Percentiles rank a stretch among this genome's conserved stretches.
phyloP scores from a whole-genome alignment of 2,113 vertebrate genomes.

The Thomomys bottae region DNA sequence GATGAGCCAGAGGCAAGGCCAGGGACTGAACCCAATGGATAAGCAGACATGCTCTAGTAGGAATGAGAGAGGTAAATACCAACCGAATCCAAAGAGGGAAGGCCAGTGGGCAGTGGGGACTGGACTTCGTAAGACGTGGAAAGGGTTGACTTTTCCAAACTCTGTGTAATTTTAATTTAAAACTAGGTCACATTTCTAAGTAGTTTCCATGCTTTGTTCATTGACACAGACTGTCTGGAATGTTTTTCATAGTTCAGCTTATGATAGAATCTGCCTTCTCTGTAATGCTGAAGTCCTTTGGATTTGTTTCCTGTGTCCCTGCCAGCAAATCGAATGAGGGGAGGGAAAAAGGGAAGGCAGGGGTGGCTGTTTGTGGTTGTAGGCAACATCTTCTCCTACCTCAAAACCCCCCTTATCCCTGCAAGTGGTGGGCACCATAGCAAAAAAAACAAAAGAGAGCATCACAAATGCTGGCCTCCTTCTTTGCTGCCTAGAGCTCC shows the following conservation, averaged over 20 bases:
- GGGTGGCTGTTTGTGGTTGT: neutral
- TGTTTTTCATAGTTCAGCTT: neutral
- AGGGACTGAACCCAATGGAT: neutral
- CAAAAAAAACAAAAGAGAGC: neutral
- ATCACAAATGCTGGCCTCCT: neutral
- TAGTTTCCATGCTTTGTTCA: neutral
- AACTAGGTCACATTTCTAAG: neutral
- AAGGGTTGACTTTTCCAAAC: neutral
- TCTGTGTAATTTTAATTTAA: neutral
- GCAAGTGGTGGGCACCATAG: too few relatives aligned
- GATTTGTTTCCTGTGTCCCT: neutral
- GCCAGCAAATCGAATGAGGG: neutral
- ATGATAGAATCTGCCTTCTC: too few relatives aligned
- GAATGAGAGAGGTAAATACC: neutral
- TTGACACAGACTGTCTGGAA: neutral
- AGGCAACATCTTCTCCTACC: neutral
- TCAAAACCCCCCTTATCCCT: too few relatives aligned
- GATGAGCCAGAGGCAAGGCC: neutral
- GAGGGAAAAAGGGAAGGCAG: fast-evolving
- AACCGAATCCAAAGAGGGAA: neutral
- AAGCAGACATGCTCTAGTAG: neutral
- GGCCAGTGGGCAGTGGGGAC: neutral
- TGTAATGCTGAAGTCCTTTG: neutral
- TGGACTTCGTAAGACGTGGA: neutral
- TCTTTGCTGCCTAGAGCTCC: fast-evolving